These are phyloP conservation scores for Ranitomeya variabilis DNA, from an alignment of 2,113 vertebrate species.

Conservation along the genomic window DNA sequence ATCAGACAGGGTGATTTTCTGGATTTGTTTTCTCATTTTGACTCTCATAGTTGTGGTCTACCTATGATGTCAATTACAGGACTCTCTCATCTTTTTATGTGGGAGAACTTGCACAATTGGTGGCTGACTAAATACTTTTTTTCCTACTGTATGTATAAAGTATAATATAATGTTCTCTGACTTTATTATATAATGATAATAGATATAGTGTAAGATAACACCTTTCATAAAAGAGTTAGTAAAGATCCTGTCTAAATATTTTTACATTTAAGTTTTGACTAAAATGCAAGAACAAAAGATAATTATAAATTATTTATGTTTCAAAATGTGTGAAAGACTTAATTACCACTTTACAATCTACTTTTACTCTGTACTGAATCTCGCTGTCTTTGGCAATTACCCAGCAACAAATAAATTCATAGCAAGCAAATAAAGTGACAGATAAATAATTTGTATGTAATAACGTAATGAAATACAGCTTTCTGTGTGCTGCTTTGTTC, in stretches of 20 bases:
- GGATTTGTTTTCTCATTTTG: no score
- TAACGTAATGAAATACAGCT: conserved; percentile 14
- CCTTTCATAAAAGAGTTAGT: background rate
- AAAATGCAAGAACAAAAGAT: background rate
- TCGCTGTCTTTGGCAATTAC: background rate
- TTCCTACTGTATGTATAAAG: no score
- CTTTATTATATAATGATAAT: background rate
- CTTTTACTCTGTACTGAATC: background rate
- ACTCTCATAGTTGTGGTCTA: no score
- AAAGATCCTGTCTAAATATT: background rate
- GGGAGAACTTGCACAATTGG: no score
- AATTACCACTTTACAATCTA: background rate
- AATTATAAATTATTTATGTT: background rate
- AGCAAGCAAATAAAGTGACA: background rate
- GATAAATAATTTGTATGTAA: background rate
- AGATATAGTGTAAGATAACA: background rate
- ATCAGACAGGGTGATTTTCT: no score
- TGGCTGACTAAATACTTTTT: no score
- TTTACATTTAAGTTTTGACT: background rate
- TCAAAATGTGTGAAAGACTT: background rate
- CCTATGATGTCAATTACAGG: no score
- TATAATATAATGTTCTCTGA: no score
- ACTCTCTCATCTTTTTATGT: no score
- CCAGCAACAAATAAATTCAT: background rate
- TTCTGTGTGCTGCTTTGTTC: background rate